Percentiles rank a stretch among this genome's conserved stretches.
Evolutionary conservation across 2,797 vertebrate genomes (phyloP).

Genomic region (Halcyon chelicuti): DNA sequence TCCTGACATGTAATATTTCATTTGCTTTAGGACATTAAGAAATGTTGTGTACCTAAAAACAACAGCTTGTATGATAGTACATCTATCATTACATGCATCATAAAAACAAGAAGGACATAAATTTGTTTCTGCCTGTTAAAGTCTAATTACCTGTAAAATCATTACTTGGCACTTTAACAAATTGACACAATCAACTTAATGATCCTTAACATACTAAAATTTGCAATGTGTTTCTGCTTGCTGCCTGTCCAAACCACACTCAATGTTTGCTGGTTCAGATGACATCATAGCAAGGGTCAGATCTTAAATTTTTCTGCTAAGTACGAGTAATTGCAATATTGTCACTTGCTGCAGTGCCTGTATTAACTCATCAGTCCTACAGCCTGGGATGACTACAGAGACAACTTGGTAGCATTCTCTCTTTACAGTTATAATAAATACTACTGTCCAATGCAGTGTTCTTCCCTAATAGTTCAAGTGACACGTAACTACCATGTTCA

Average conservation of each 20-base stretch:
- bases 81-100: constrained; percentile 75
- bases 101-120: constrained; percentile 74
- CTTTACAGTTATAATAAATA: not conserved
- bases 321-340: not conserved
- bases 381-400: not conserved
- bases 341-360: not conserved
- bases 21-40: constrained; percentile 76
- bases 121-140: constrained; percentile 79
- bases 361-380: not conserved
- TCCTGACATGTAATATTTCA: constrained; percentile 80
- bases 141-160: constrained; percentile 84
- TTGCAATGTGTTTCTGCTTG: constrained; percentile 49
- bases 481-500: not conserved
- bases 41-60: constrained; percentile 74
- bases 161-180: constrained; percentile 80
- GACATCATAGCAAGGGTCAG: constrained; percentile 54
- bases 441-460: not conserved
- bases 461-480: not conserved
- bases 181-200: constrained; percentile 77
- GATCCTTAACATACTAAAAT: constrained; percentile 73
- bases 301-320: constrained; percentile 36
- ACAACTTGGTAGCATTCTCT: not conserved
- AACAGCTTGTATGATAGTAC: constrained; percentile 69
- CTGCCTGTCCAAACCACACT: constrained; percentile 44
- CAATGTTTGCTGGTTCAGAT: constrained; percentile 55